These are phyloP conservation scores for Drosophila sulfurigaster DNA, from an alignment of 1,140 invertebrate species.

Conservation along the genomic window DNA sequence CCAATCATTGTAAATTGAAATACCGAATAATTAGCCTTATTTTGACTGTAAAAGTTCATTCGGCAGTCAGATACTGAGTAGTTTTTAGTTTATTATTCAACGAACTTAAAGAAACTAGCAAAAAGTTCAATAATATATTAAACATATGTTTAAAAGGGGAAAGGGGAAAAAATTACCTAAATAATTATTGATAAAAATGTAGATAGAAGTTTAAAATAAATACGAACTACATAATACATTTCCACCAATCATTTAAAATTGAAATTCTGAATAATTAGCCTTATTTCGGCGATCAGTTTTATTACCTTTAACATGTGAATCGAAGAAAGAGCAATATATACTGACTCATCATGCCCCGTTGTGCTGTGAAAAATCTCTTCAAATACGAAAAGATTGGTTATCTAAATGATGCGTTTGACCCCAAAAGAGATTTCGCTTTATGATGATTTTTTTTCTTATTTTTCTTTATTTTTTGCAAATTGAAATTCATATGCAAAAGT, in stretches of 20 bases:
- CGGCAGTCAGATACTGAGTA: too few relatives aligned
- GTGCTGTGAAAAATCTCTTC: neutral
- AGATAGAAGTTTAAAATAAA: too few relatives aligned
- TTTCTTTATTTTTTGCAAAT: conserved; percentile 12
- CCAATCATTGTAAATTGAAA: neutral
- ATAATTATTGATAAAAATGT: too few relatives aligned
- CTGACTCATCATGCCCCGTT: conserved; percentile 25
- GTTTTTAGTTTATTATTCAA: too few relatives aligned
- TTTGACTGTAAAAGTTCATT: neutral
- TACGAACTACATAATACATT: too few relatives aligned
- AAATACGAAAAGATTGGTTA: conserved; percentile 11
- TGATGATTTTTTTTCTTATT: too few relatives aligned
- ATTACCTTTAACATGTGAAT: neutral
- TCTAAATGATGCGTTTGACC: conserved; percentile 22
- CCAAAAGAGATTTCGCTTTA: conserved; percentile 4
- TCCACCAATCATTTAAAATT: too few relatives aligned
- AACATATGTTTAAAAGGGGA: too few relatives aligned
- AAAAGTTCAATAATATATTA: too few relatives aligned
- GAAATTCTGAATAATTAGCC: neutral
- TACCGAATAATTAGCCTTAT: neutral
- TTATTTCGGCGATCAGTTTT: neutral
- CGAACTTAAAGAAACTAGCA: too few relatives aligned
- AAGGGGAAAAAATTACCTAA: too few relatives aligned
- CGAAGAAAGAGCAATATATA: neutral
- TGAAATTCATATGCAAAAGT: conserved; percentile 24